phyloP scores from a whole-genome alignment of 92 coral and sea anemone species.

The Zoanthus gigantus region DNA sequence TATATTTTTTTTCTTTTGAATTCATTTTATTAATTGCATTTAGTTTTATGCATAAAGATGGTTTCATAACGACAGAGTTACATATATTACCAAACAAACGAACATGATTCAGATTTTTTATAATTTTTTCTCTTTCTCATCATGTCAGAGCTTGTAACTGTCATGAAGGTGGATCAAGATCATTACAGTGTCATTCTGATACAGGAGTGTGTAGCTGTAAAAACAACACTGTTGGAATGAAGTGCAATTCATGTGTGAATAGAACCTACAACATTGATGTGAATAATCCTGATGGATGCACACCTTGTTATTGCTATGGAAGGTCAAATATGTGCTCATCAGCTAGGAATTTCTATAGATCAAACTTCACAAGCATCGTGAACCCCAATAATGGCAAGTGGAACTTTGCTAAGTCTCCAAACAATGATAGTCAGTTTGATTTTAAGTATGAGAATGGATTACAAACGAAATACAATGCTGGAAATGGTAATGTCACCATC shows the following conservation, averaged over 20 bases:
- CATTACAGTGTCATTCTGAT: constrained; percentile 78
- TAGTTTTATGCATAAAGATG: too few relatives aligned
- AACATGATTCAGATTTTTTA: not conserved
- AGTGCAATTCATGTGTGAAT: constrained; percentile 75
- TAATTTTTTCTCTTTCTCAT: not conserved
- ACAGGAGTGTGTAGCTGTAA: constrained; percentile 90
- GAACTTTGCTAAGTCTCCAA: not conserved
- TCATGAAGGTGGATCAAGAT: constrained; percentile 81
- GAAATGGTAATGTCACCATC: not conserved
- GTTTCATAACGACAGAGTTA: too few relatives aligned
- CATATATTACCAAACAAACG: too few relatives aligned
- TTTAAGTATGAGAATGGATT: not conserved
- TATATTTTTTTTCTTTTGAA: too few relatives aligned
- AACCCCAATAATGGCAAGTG: not conserved
- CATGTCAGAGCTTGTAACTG: constrained; percentile 84
- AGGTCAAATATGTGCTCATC: constrained; percentile 81
- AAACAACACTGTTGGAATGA: constrained; percentile 74
- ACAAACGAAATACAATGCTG: constrained; percentile 3
- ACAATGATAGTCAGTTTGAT: not conserved
- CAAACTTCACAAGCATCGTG: constrained; percentile 29
- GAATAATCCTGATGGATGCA: constrained; percentile 90
- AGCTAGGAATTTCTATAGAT: constrained; percentile 67
- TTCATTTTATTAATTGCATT: too few relatives aligned
- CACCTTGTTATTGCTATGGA: constrained; percentile 91
- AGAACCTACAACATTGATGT: constrained; percentile 83